phyloP scores from a whole-genome alignment of 2,113 vertebrate species.

The Colinus virginianus region DNA sequence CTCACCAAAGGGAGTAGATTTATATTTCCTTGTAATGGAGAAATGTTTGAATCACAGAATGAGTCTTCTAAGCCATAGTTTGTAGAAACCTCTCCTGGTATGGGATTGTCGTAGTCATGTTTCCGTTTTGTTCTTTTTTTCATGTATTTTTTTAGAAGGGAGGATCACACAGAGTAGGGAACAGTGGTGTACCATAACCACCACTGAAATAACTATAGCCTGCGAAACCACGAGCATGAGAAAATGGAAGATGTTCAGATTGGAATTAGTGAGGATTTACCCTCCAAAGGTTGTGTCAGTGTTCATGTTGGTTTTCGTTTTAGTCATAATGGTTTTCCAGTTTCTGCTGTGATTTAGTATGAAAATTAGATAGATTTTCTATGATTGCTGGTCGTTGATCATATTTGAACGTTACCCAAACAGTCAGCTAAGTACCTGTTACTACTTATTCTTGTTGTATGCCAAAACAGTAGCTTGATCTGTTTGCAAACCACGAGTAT shows the following conservation, averaged over 20 bases:
- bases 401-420: background rate
- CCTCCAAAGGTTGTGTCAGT: background rate
- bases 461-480: background rate
- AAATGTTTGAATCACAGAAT: slow-evolving; percentile 60
- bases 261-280: background rate
- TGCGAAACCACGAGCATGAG: background rate
- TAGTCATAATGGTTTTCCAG: background rate
- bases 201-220: background rate
- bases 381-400: background rate
- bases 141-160: slow-evolving; percentile 1
- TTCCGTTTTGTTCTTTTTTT: slow-evolving; percentile 38
- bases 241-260: background rate
- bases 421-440: background rate
- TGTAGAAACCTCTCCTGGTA: slow-evolving; percentile 12
- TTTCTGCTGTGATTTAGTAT: background rate
- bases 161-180: slow-evolving; percentile 36
- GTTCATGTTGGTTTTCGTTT: background rate
- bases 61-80: background rate
- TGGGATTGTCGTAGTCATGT: background rate
- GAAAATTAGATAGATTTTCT: background rate
- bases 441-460: background rate
- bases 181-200: background rate
- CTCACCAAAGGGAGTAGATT: slow-evolving; percentile 8
- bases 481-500: background rate
- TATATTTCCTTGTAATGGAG: background rate